A percentile compares a stretch with the other conserved stretches of the same genome.
phyloP scores from a whole-genome alignment of 2,113 vertebrate species.

The Phycodurus eques region DNA sequence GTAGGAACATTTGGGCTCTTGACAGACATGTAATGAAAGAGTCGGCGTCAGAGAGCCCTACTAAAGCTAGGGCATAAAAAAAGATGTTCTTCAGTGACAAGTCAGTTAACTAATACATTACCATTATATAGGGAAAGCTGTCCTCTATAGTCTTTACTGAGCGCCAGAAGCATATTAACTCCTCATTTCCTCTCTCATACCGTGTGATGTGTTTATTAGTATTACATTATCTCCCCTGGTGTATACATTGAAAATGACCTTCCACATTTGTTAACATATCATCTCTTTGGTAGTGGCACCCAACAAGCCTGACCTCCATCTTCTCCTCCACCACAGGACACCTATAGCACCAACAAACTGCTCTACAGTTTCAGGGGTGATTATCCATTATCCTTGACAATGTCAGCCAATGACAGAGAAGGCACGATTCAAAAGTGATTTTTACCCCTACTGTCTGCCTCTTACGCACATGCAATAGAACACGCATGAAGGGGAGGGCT shows the following conservation, averaged over 20 bases:
- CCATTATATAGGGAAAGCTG: slow-evolving; percentile 55
- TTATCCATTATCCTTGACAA: slow-evolving; percentile 81
- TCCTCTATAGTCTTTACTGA: slow-evolving; percentile 41
- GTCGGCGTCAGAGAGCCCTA: slow-evolving; percentile 40
- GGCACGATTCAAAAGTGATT: slow-evolving; percentile 73
- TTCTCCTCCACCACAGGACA: slow-evolving; percentile 37
- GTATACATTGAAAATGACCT: slow-evolving; percentile 68
- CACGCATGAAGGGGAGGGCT: slow-evolving; percentile 43
- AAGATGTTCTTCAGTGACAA: slow-evolving; percentile 41
- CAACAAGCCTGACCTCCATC: slow-evolving; percentile 63
- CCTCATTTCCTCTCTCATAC: slow-evolving; percentile 29
- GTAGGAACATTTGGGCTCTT: slow-evolving; percentile 39
- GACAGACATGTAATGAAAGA: slow-evolving; percentile 43
- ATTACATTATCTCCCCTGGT: slow-evolving; percentile 62
- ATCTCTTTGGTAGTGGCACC: slow-evolving; percentile 59
- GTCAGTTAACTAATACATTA: slow-evolving; percentile 56
- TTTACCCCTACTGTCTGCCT: slow-evolving; percentile 63
- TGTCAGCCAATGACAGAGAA: slow-evolving; percentile 78
- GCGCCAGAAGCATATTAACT: slow-evolving; percentile 47
- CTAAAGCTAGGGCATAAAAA: slow-evolving; percentile 43
- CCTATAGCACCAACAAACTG: slow-evolving; percentile 55
- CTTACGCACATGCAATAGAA: slow-evolving; percentile 39
- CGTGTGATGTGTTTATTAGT: slow-evolving; percentile 60
- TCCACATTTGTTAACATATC: slow-evolving; percentile 72
- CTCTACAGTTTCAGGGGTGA: slow-evolving; percentile 69